Percentiles rank a stretch among this genome's conserved stretches.
Conservation (phyloP, 2,888 invertebrate species). For the Philereme vetulata region DNA sequence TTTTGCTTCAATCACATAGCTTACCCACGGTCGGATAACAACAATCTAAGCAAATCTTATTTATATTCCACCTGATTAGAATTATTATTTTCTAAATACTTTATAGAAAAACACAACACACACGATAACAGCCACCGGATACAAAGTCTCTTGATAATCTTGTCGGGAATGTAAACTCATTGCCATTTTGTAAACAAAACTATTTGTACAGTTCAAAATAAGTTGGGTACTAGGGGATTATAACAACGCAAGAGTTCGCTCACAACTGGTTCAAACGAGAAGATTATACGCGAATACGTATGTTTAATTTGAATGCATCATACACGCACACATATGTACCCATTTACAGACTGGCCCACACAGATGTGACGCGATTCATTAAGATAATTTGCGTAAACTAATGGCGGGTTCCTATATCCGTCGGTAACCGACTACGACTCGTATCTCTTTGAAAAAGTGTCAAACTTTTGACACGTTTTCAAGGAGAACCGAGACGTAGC, state of each 20-base stretch:
- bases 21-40: no score
- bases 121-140: slow-evolving; percentile 42
- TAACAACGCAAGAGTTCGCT: slow-evolving; percentile 43
- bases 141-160: slow-evolving; percentile 41
- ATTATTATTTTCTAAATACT: slow-evolving; percentile 3
- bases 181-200: slow-evolving; percentile 47
- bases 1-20: no score
- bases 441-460: no score
- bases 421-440: no score
- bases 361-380: background rate
- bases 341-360: background rate
- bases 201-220: slow-evolving; percentile 17
- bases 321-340: slow-evolving; percentile 17
- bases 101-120: slow-evolving; percentile 46
- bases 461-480: no score
- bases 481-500: no score
- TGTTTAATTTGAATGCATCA: slow-evolving; percentile 21
- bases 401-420: no score
- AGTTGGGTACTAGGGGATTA: slow-evolving; percentile 47
- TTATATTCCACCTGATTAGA: no score
- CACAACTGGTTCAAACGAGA: slow-evolving; percentile 49
- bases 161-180: slow-evolving; percentile 45
- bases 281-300: slow-evolving; percentile 44
- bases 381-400: slow-evolving; percentile 4
- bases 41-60: no score